Conservation (phyloP, 2,888 invertebrate species). For the Coleophora flavipennella region DNA sequence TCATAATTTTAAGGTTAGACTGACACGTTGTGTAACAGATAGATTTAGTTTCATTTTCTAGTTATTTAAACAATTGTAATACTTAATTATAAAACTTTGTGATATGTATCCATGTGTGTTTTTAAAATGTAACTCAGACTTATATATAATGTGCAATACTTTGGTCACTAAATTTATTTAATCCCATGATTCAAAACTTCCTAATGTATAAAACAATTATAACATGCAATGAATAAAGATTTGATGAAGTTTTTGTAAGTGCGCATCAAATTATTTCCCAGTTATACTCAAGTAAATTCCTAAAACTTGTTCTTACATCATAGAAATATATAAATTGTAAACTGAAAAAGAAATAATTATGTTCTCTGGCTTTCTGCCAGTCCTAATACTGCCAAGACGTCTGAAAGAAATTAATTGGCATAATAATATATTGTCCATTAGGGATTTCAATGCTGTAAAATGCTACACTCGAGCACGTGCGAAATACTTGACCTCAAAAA, state of each 20-base stretch:
- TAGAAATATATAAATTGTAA: neutral
- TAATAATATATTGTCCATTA: neutral
- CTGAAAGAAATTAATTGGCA: too few species aligned
- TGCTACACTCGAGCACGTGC: neutral
- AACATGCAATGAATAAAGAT: too few species aligned
- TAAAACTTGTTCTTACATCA: neutral
- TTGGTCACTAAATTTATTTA: neutral
- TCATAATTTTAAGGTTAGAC: slow-evolving; percentile 1
- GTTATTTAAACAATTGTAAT: slow-evolving; percentile 1
- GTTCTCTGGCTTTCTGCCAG: slow-evolving; percentile 1
- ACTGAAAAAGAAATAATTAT: neutral
- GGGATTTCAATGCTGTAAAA: neutral
- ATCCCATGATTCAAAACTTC: slow-evolving; percentile 1
- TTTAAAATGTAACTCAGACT: too few species aligned
- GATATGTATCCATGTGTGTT: too few species aligned
- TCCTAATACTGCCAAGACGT: too few species aligned
- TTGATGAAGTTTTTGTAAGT: neutral
- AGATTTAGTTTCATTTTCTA: neutral
- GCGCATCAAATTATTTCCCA: neutral
- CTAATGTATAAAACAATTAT: neutral
- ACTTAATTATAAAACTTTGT: too few species aligned
- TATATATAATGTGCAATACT: neutral
- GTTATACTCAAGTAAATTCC: slow-evolving; percentile 1
- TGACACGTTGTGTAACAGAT: neutral
- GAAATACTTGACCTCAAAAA: neutral